A percentile compares a stretch with the other conserved stretches of the same genome.
Evolutionary conservation across 1,140 invertebrate genomes (phyloP).

Genomic region (Microplitis demolitor): DNA sequence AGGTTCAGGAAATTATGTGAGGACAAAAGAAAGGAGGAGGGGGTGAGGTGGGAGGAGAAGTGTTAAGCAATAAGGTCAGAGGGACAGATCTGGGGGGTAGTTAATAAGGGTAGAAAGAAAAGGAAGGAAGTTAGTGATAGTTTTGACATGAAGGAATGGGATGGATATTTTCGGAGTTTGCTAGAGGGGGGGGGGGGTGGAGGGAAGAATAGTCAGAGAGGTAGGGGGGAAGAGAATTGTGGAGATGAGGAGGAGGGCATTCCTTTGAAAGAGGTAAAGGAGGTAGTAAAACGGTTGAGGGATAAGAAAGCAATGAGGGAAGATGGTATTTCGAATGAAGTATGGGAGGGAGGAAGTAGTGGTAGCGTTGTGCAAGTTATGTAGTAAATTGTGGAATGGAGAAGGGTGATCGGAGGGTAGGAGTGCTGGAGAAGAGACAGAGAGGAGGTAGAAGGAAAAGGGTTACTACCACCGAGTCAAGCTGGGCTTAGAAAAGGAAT

Average conservation of each 20-base stretch:
- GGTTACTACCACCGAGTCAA: not conserved
- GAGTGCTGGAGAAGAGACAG: not conserved
- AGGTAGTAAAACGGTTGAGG: slow-evolving; percentile 2
- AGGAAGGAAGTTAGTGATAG: not conserved
- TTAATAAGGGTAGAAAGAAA: slow-evolving; percentile 3
- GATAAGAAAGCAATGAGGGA: not conserved
- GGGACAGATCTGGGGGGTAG: slow-evolving; percentile 1
- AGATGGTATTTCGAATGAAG: slow-evolving; percentile 12
- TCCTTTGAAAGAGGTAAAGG: not conserved
- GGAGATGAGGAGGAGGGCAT: not conserved
- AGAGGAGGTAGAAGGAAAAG: not conserved
- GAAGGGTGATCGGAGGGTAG: too few relatives aligned
- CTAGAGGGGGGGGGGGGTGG: not conserved
- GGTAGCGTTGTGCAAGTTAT: not conserved
- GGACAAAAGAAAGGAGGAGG: not conserved
- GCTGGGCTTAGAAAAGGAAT: not conserved
- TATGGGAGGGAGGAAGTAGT: slow-evolving; percentile 13
- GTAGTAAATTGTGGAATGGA: not conserved
- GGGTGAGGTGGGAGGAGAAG: not conserved
- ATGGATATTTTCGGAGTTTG: not conserved
- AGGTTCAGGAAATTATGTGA: not conserved
- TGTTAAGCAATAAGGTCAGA: not conserved
- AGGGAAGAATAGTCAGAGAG: not conserved
- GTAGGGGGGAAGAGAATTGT: not conserved
- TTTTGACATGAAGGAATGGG: not conserved